Base-by-base conservation (phyloP, 2,797 vertebrate genomes). In the Acipenser ruthenus region DNA sequence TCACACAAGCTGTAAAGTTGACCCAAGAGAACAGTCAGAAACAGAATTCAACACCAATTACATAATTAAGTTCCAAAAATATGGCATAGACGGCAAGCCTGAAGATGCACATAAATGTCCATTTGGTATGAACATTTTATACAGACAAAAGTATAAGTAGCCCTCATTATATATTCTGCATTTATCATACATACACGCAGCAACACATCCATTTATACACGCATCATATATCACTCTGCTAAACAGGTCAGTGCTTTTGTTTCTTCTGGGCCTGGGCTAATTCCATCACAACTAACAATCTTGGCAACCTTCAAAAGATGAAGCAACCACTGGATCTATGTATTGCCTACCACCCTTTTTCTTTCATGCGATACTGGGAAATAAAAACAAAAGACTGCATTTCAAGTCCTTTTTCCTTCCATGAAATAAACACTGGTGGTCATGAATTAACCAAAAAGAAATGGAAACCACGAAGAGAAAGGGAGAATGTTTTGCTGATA, bases 151-250 rank as follows among this genome's bases (percentile, higher is more conserved):
- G 73, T 77, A 76, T 79, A 74, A 75, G 74, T 76, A 79, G 82
- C 79, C 77, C 80, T 83, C 68, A 53, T n/a, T 23, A 77, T 66
- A 50, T 68, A 78, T 71, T 69, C 71, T 65, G 62, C 72, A 71
- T 73, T 52, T 59, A 64, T 49, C 11, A 60, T 50, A 47, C 51
- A 58, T 71, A 67, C 80, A 77, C 73, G 68, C 13, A 11, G 65
- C 71, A 75, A 64, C 65, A 73, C 80, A 82, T 84, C 73, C 73
- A 84, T 84, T 55, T 84, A 86, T 82, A 78, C 73, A 85, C 85
- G 81, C 70, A 71, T 71, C 74, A 65, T 56, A 75, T 73, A 71
- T 68, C 18, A 50, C 74, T 75, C 75, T 81, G 84, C 81, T 82
- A 82, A 79, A 81, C 72, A 78, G 84, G 84, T 83, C 82, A 84